Evolutionary conservation across 2,797 vertebrate species (phyloP), one percentile per base, ranked within the genome.

Genomic region (Anabacerthia variegaticeps): DNA sequence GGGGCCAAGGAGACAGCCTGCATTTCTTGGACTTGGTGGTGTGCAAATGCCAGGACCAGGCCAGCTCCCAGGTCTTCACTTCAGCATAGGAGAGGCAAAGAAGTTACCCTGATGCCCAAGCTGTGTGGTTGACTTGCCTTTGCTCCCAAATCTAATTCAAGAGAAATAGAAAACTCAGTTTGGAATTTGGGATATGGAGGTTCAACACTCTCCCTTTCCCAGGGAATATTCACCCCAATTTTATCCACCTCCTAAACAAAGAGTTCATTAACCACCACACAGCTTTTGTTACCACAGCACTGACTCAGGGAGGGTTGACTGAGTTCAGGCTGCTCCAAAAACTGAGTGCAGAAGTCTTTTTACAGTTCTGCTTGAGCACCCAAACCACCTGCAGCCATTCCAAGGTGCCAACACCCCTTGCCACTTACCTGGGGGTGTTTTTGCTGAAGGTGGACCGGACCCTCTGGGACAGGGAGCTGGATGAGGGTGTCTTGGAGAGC

Each of bases 61-160:
- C 8, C 43, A 52, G 9, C 18, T 63, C 55, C 73, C 85, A 58
- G 63, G 17, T 26, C 43, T 76, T 98, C 98, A 99, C 94, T 99
- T 99, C 89, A 99, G 98, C 86, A 98, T 95, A 4, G 99, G 99
- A 80, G 99, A 99, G 48, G 99, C 97, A 94, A 99, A 99, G 97
- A 99, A 99, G 84, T 98, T 99, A 49, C 99, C 98, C 92, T 98
- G 99, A 58, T 98, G 98, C 92, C 97, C 91, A 89, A 99, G 95
- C 46, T 95, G 98, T 7, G 97, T 98, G 5, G 98, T 90, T 11
- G 99, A 98, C 93, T 99, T 99, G 98, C 98, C 99, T 97, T 99
- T 99, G 97, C 98, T 99, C 86, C 98, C 98, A 96, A 99, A 99
- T 95, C 99, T 99, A 97, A 66, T 96, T 69, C 91, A 87, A 72